Evolutionary conservation across 2,888 invertebrate genomes (phyloP).

Genomic region (Drosophila mulleri): DNA sequence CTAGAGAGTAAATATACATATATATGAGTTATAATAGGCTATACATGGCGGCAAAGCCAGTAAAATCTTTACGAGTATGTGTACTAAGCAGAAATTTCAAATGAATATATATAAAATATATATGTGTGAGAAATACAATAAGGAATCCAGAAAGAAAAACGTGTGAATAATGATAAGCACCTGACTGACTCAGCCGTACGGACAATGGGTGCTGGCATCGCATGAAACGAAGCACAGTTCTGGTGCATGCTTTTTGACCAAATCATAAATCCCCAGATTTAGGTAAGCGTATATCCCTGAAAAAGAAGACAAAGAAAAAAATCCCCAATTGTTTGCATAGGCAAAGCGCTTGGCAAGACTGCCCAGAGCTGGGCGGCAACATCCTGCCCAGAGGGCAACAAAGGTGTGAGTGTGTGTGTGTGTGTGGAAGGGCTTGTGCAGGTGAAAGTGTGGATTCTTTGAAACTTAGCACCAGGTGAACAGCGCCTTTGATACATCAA

Average conservation of each 20-base stretch:
- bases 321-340: constrained; percentile 31
- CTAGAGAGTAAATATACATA: not conserved
- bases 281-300: constrained; percentile 28
- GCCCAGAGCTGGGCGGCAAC: not conserved
- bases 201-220: not conserved
- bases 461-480: constrained; percentile 49
- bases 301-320: not conserved
- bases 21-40: not conserved
- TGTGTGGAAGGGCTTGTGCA: not conserved
- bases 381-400: constrained; percentile 3
- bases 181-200: not conserved
- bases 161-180: constrained; percentile 6
- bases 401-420: not conserved
- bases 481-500: constrained; percentile 46
- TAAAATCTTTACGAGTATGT: not conserved
- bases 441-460: constrained; percentile 29
- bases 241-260: constrained; percentile 5
- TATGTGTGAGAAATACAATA: not conserved
- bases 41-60: not conserved
- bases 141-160: not conserved
- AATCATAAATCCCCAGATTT: constrained; percentile 18
- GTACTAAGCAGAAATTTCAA: not conserved
- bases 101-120: not conserved
- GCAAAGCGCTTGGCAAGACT: constrained; percentile 16
- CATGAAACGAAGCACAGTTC: not conserved